A percentile compares a stretch with the other conserved stretches of the same genome.
Conservation (phyloP, 2,113 vertebrate species). For the Myxocyprinus asiaticus region DNA sequence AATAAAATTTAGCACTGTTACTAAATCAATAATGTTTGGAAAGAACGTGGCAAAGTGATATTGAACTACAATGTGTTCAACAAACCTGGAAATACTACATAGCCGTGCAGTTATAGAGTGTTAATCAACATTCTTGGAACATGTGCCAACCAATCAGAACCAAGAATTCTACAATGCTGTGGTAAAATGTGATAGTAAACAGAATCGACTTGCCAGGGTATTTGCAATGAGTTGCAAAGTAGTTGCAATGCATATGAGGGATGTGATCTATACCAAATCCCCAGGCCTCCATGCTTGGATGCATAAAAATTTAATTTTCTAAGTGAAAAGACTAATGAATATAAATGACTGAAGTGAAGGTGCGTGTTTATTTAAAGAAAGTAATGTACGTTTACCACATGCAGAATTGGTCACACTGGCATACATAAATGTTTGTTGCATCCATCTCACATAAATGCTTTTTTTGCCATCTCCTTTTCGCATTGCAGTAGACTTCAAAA, state of each 20-base stretch:
- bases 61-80: too few species aligned
- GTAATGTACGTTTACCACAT: background rate
- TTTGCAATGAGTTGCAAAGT: background rate
- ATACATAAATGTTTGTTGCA: background rate
- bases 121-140: too few species aligned
- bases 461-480: background rate
- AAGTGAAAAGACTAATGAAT: background rate
- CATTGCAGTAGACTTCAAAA: constrained; percentile 3
- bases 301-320: background rate
- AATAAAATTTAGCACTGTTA: too few species aligned
- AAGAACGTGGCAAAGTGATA: too few species aligned
- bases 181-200: too few species aligned
- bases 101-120: too few species aligned
- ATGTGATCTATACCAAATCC: background rate
- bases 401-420: background rate
- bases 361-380: background rate
- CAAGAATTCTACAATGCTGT: background rate
- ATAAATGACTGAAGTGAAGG: background rate
- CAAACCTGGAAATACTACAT: too few species aligned
- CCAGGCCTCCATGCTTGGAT: background rate
- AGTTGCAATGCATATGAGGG: background rate
- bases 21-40: too few species aligned
- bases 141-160: too few species aligned
- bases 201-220: too few species aligned
- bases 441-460: constrained; percentile 9